A percentile compares a stretch with the other conserved stretches of the same genome.
Evolutionary conservation across 2,888 invertebrate species (phyloP).

Genomic region (Agonopterix subpropinquella): DNA sequence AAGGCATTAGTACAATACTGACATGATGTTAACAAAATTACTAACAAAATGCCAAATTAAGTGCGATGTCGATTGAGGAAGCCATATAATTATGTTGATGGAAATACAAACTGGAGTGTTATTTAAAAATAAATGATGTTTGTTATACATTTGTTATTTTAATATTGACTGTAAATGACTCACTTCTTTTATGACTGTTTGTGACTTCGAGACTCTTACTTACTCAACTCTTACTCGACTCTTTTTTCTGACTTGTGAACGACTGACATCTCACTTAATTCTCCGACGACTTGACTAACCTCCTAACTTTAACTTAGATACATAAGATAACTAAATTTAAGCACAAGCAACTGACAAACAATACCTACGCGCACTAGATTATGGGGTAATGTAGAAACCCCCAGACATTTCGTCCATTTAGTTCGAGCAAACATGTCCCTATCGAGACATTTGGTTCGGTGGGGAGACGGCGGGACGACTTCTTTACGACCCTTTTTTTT

Average conservation of each 20-base stretch:
- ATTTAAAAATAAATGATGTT: conserved; percentile 49
- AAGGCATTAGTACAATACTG: conserved; percentile 4
- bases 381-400: no score
- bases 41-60: conserved; percentile 43
- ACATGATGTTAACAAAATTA: conserved; percentile 18
- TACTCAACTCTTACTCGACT: conserved; percentile 23
- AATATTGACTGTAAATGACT: conserved; percentile 15
- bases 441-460: no score
- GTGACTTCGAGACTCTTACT: conserved; percentile 18
- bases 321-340: no score
- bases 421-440: no score
- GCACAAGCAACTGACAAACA: no score
- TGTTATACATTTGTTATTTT: conserved; percentile 35
- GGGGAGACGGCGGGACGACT: no score
- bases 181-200: conserved; percentile 15
- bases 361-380: no score
- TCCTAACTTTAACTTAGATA: background rate
- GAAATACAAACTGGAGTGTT: conserved; percentile 29
- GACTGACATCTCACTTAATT: conserved; percentile 63
- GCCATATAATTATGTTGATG: conserved; percentile 29
- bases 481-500: no score
- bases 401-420: no score
- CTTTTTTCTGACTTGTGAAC: conserved; percentile 17
- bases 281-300: conserved; percentile 31
- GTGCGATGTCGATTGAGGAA: conserved; percentile 58